Evolutionary conservation across 2,113 vertebrate genomes (phyloP), one percentile per base, ranked within the genome.

Genomic region (Ophthalmotilapia sp.): DNA sequence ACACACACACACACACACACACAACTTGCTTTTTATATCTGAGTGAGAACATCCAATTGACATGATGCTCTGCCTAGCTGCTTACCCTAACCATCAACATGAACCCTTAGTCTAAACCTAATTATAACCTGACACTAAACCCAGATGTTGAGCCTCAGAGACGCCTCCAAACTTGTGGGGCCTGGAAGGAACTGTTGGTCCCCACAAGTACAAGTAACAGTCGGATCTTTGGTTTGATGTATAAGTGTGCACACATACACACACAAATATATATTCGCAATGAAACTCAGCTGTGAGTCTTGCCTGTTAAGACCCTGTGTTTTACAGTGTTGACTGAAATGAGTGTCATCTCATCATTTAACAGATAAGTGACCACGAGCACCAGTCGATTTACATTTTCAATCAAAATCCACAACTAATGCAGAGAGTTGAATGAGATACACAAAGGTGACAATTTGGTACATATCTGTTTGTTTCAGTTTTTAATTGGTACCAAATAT

Each of bases 261-360:
- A 58, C 14, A 62, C 9, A 31, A 6, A 60, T 10, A 62, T 19
- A 62, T 62, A 19, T 70, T 42, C 0, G 3, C 36, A 70, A 14
- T 40, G 12, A 70, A 26, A 17, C 68, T 45, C 40, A 45, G 14
- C 21, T 26, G n/a, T 23, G 38, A 7, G 65, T 70, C 47, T 38
- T 38, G 9, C 9, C n/a, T 68, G 10, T 40, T 83, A 9, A 17
- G 9, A 70, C 2, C 23, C 2, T 40, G 8, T 47, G 33, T 89
- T 85, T 93, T 85, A 84, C 33, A 90, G 70, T 40, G n/a, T 47
- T 82, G 79, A 19, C 11, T 82, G 81, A 91, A 92, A 86, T 86
- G 33, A 77, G 36, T 36, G n/a, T 36, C 11, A 6, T 9, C n/a
- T 21, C 3, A 70, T 70, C 65, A 70, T 70, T 31, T 3, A 81